A percentile compares a stretch with the other conserved stretches of the same genome.
Evolutionary conservation across 2,888 invertebrate species (phyloP).

Genomic region (Aquatica leii): DNA sequence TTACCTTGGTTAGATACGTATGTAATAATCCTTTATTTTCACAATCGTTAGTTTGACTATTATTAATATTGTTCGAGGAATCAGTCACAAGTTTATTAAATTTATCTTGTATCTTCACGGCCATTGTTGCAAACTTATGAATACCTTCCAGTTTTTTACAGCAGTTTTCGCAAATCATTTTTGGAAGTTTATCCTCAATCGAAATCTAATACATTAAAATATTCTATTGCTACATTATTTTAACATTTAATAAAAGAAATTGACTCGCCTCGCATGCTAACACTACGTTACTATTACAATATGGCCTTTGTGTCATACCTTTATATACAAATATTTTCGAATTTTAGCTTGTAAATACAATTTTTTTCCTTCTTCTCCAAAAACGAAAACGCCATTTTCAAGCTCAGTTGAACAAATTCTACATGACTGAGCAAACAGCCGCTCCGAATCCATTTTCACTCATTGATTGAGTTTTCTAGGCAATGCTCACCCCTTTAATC

Average conservation of each 20-base stretch:
- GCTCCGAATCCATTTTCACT: conserved; percentile 53
- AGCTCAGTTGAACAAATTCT: conserved; percentile 72
- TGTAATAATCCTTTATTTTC: conserved; percentile 63
- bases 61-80: conserved; percentile 45
- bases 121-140: conserved; percentile 73
- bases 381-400: conserved; percentile 69
- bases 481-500: conserved; percentile 43
- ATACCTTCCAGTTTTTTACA: conserved; percentile 71
- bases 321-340: conserved; percentile 72
- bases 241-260: neutral
- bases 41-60: conserved; percentile 54
- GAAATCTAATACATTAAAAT: conserved; percentile 64
- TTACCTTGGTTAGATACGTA: conserved; percentile 65
- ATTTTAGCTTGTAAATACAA: conserved; percentile 72
- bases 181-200: conserved; percentile 71
- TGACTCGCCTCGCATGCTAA: conserved; percentile 17
- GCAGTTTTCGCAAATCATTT: conserved; percentile 73
- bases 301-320: conserved; percentile 62
- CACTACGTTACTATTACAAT: conserved; percentile 23
- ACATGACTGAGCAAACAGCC: conserved; percentile 59
- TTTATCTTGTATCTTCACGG: conserved; percentile 69
- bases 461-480: conserved; percentile 43
- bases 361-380: conserved; percentile 71
- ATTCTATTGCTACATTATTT: neutral
- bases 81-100: conserved; percentile 58